These are phyloP conservation scores for Abscondita cerata DNA, from an alignment of 2,888 invertebrate genomes.

Conservation along the genomic window DNA sequence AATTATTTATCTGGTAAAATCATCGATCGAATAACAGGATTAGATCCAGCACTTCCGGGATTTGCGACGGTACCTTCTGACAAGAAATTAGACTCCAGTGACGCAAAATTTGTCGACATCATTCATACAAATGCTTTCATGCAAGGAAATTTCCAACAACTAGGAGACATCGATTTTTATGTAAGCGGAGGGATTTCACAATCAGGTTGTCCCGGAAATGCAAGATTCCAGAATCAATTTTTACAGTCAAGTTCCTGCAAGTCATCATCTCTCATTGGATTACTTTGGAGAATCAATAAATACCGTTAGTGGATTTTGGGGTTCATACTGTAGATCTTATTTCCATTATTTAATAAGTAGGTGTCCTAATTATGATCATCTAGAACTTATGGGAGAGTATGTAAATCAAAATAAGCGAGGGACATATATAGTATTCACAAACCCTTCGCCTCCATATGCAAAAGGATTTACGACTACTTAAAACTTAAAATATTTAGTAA, in stretches of 20 bases:
- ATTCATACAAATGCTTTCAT: conserved; percentile 75
- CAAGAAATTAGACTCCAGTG: conserved; percentile 67
- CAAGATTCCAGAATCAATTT: conserved; percentile 3
- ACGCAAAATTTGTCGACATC: conserved; percentile 74
- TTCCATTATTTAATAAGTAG: conserved; percentile 64
- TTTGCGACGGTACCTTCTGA: conserved; percentile 63
- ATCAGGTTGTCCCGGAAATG: conserved; percentile 64
- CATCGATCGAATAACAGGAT: conserved; percentile 67
- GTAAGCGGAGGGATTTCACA: conserved; percentile 74
- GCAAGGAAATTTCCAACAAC: conserved; percentile 69
- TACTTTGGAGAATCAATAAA: conserved; percentile 73
- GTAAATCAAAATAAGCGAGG: conserved; percentile 57
- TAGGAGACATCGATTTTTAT: conserved; percentile 76
- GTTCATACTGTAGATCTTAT: conserved; percentile 68
- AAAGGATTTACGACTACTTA: too few relatives aligned
- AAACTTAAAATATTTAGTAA: too few relatives aligned
- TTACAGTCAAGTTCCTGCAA: conserved; percentile 65
- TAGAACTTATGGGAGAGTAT: conserved; percentile 62
- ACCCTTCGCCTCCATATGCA: conserved; percentile 64
- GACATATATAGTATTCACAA: conserved; percentile 65
- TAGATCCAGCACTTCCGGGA: conserved; percentile 75
- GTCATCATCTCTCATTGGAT: conserved; percentile 68
- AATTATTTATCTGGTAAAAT: conserved; percentile 61
- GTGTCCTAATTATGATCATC: conserved; percentile 63
- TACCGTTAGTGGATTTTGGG: conserved; percentile 69